A percentile compares a stretch with the other conserved stretches of the same genome.
Conservation (phyloP, 2,888 invertebrate species). For the Nomada fabriciana region DNA sequence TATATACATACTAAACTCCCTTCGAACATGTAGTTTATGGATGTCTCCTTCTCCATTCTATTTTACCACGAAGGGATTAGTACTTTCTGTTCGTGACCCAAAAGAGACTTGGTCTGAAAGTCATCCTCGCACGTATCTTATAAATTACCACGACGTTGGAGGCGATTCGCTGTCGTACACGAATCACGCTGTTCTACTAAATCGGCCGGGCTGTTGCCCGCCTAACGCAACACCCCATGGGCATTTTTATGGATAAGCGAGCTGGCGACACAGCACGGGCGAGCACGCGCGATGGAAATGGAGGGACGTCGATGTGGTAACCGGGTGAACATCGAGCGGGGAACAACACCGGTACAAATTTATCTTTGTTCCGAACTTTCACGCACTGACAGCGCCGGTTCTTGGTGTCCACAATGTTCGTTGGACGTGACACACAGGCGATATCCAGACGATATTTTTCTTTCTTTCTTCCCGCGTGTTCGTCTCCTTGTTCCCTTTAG, state of each 20-base stretch:
- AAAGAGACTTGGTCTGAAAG: neutral
- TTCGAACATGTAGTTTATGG: neutral
- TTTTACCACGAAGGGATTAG: neutral
- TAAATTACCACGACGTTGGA: constrained; percentile 13
- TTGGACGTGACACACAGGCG: constrained; percentile 52
- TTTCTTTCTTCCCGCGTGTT: constrained; percentile 31
- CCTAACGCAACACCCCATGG: constrained; percentile 45
- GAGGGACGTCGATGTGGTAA: constrained; percentile 71
- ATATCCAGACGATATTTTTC: constrained; percentile 62
- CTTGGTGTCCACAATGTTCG: constrained; percentile 49
- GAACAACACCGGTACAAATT: constrained; percentile 75
- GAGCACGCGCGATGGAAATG: constrained; percentile 22
- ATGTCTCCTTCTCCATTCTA: neutral
- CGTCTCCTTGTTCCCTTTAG: neutral
- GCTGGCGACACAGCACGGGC: neutral
- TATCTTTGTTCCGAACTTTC: constrained; percentile 82
- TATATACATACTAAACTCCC: neutral
- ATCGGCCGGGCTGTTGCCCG: constrained; percentile 32
- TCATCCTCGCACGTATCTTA: neutral
- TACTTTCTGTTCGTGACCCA: neutral
- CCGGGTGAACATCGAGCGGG: constrained; percentile 51
- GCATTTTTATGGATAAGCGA: constrained; percentile 52
- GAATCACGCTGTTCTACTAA: constrained; percentile 35
- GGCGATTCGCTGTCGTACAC: constrained; percentile 11
- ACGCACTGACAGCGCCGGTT: constrained; percentile 73